These are phyloP conservation scores for Euwallacea similis DNA, from an alignment of 1,140 invertebrate species.

Conservation along the genomic window DNA sequence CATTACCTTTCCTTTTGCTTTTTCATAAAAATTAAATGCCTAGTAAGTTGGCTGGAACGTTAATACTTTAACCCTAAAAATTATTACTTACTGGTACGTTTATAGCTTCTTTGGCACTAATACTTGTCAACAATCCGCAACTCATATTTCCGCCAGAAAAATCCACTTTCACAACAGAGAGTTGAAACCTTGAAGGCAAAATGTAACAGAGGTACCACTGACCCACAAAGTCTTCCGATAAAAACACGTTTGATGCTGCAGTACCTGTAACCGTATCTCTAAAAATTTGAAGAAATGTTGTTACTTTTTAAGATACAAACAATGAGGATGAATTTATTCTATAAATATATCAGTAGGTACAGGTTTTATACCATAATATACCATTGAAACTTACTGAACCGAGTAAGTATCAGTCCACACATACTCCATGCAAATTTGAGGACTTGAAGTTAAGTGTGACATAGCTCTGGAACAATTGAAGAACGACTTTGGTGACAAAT, in stretches of 20 bases:
- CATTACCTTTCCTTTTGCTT: too few species aligned
- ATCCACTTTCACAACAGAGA: slow-evolving; percentile 76
- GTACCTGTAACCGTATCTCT: slow-evolving; percentile 55
- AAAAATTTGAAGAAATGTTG: slow-evolving; percentile 32
- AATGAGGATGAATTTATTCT: not conserved
- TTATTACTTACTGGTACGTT: slow-evolving; percentile 64
- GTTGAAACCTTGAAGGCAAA: slow-evolving; percentile 64
- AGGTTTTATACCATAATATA: not conserved
- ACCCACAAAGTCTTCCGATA: slow-evolving; percentile 79
- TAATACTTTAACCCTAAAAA: too few species aligned
- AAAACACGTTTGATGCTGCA: slow-evolving; percentile 75
- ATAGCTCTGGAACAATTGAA: slow-evolving; percentile 44
- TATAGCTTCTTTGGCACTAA: slow-evolving; percentile 82
- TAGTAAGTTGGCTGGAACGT: too few species aligned
- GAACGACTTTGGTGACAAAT: slow-evolving; percentile 36
- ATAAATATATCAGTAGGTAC: too few species aligned
- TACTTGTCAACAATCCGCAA: slow-evolving; percentile 71
- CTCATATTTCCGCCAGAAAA: slow-evolving; percentile 71
- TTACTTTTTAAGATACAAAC: not conserved
- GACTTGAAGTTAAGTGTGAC: slow-evolving; percentile 56
- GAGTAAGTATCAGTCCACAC: slow-evolving; percentile 77
- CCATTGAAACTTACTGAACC: slow-evolving; percentile 36
- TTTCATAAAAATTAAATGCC: too few species aligned
- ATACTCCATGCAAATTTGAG: slow-evolving; percentile 84
- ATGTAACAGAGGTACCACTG: slow-evolving; percentile 85